phyloP scores from a whole-genome alignment of 2,797 vertebrate species.

The Microctenopoma lineatum region DNA sequence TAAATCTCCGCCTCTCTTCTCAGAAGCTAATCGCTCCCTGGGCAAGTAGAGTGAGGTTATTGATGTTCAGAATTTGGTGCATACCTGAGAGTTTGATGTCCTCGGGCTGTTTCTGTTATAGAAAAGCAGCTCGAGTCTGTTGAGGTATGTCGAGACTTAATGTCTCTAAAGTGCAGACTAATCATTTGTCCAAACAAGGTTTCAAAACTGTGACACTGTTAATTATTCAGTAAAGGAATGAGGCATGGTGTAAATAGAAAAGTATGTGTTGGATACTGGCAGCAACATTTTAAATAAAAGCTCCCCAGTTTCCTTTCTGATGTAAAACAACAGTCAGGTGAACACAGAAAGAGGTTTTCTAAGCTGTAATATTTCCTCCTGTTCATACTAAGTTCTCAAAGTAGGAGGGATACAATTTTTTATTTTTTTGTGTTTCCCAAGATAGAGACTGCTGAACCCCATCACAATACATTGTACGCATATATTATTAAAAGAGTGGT shows the following conservation, averaged over 20 bases:
- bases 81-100: constrained; percentile 58
- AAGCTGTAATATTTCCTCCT: too few relatives aligned
- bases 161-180: constrained; percentile 32
- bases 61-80: constrained; percentile 67
- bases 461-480: too few relatives aligned
- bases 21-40: constrained; percentile 58
- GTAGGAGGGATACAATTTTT: too few relatives aligned
- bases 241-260: not conserved
- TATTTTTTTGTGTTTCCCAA: too few relatives aligned
- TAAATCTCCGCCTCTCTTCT: constrained; percentile 36
- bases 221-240: constrained; percentile 12
- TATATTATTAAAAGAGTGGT: too few relatives aligned
- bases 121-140: constrained; percentile 12
- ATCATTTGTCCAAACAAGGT: constrained; percentile 19
- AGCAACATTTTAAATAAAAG: too few relatives aligned
- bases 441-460: too few relatives aligned
- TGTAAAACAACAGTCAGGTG: too few relatives aligned
- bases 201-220: not conserved
- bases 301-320: not conserved
- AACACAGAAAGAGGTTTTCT: too few relatives aligned
- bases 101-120: constrained; percentile 30
- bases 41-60: constrained; percentile 62
- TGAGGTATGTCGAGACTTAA: constrained; percentile 29
- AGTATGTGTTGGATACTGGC: not conserved
- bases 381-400: too few relatives aligned